A percentile compares a stretch with the other conserved stretches of the same genome.
Conservation (phyloP, 2,888 invertebrate species). For the Xanthorhoe spadicearia region DNA sequence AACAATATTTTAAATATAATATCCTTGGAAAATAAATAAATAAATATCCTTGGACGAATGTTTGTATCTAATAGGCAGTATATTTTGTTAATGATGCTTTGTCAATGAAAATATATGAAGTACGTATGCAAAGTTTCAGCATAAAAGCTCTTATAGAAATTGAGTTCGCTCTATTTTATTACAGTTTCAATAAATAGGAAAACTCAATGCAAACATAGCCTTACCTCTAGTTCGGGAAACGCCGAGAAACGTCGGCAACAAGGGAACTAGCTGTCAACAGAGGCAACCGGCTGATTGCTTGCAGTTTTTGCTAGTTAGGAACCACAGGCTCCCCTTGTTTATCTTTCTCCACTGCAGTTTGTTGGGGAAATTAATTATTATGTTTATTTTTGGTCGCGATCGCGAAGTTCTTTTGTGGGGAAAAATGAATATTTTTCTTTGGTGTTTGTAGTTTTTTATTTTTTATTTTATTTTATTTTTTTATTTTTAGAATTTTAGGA, state of each 20-base stretch:
- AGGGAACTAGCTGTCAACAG: constrained; percentile 34
- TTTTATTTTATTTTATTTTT: too few relatives aligned
- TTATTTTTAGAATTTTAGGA: too few relatives aligned
- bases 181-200: neutral
- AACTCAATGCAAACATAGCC: constrained; percentile 15
- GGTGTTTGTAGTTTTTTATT: neutral
- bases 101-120: too few relatives aligned
- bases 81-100: too few relatives aligned
- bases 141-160: too few relatives aligned
- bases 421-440: neutral
- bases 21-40: too few relatives aligned
- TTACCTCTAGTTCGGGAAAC: constrained; percentile 24
- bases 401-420: constrained; percentile 9
- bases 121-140: too few relatives aligned
- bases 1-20: too few relatives aligned
- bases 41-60: too few relatives aligned
- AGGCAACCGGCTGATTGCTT: constrained; percentile 46
- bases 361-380: constrained; percentile 25
- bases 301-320: constrained; percentile 56
- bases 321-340: constrained; percentile 42
- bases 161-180: too few relatives aligned
- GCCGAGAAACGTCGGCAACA: constrained; percentile 19
- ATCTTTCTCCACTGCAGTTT: constrained; percentile 28
- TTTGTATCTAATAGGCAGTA: too few relatives aligned
- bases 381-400: constrained; percentile 20